Evolutionary conservation across 2,797 vertebrate genomes (phyloP), one percentile per base, ranked within the genome.

Genomic region (Gallinago solitaria): DNA sequence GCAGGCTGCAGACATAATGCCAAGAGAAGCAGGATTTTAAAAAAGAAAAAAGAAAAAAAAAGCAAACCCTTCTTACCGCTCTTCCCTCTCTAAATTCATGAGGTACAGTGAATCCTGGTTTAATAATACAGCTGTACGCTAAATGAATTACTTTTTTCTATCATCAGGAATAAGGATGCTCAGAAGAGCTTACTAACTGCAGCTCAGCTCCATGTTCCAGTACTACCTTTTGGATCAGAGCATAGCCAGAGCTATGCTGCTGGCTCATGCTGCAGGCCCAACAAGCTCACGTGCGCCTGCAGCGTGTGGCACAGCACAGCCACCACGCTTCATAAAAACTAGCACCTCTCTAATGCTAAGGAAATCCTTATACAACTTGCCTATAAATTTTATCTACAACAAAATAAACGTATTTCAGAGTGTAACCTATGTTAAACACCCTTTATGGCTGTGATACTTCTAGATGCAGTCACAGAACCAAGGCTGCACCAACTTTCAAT

Each of bases 291-390:
- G 0, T 18, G 48, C 43, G 32, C 67, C 47, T 28, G 39, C 25
- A 20, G 25, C 0, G 2, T 8, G 8, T 11, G 14, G 60, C 56
- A 60, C 23, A 14, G 68, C 20, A 16, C 0, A 73, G 60, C 18
- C 67, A 54, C 1, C 0, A 21, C 4, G 27, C 43, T 50, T 59
- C 28, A 21, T 0, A 51, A 20, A 81, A 54, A 19, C 19, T 65
- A 54, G 10, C 51, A 59, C 23, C 50, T 74, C 11, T 23, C 78
- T n/a, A 37, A 14, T 16, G 17, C 16, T 2, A 43, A 9, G 17
- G 41, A 69, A 87, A 37, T 0, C 12, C 24, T 70, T 37, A 25
- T 18, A n/a, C 10, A 64, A 12, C 15, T 27, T 57, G 51, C 18
- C 43, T 54, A 3, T 24, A 53, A 53, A 41, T 80, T 47, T 24